Evolutionary conservation across 1,140 invertebrate genomes (phyloP), one percentile per base, ranked within the genome.

Genomic region (Tetragonula clypearis): DNA sequence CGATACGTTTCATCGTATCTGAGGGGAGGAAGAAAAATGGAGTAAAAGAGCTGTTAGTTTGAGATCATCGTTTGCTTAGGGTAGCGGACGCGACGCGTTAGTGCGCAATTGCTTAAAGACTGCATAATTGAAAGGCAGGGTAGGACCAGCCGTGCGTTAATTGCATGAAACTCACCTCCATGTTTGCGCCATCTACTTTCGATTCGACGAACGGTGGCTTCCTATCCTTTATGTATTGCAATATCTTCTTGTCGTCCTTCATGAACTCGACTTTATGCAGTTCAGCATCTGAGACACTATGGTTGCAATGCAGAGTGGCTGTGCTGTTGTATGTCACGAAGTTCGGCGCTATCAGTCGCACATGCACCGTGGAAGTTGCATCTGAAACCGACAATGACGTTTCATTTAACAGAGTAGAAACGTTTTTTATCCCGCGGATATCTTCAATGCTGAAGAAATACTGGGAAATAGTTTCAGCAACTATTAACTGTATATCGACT

Each of bases 141-240:
- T 5, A 49, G 0, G 26, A 9, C n/a, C 15, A 15, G 15, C 5
- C 2, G 41, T 35, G 68, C 35, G 53, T 53, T 81, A 77, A 84
- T 88, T 69, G 41, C 26, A 12, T 41, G 30, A 35, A 58, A 76
- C 97, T 97, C 95, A 98, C 97, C 94, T 97, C 97, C 68, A 98
- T 95, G 88, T 96, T 96, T 65, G 97, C 96, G 73, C 97, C 97
- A 12, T 95, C 93, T 55, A 96, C 96, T n/a, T 96, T 95, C 90
- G 95, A 96, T 92, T 96, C 96, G 86, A 96, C 95, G 92, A 97
- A 97, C 26, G 97, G 97, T 80, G 97, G 97, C 90, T 95, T 96
- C 82, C 97, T 95, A 80, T 97, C 97, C 86, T 96, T 96, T 91
- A 98, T 96, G 93, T 97, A 98, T 93, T 97, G 96, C 91, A 97